Base-by-base conservation (phyloP, 2,888 invertebrate species). In the Machimus rusticus region DNA sequence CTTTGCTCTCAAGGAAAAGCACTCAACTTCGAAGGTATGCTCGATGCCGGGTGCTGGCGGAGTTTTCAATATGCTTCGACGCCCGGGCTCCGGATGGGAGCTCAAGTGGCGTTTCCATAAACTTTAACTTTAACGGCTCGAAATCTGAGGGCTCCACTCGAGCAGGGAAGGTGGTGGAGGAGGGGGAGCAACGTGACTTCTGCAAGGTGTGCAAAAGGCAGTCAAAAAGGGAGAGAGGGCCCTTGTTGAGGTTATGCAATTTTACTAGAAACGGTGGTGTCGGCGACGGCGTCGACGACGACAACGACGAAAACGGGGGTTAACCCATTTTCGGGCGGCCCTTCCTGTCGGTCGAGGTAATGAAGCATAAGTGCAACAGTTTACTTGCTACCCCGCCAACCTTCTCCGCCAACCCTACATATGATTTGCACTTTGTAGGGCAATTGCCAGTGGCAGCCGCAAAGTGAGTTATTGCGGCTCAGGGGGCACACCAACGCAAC, bases 61-160 rank as follows among this genome's bases (percentile, higher is more conserved):
- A 51, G 79, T 79, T 79, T 51, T 79, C 79, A 79, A 79, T 79
- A 79, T 79, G 46, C 51, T 51, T 79, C 28, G 51, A 28, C 51
- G 23, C 51, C 31, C 51, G 23, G 31, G 51, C 6, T 9, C 5
- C 28, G 31, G 66, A 66, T 19, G 19, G 78, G 12, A n/a, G 66
- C 66, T 66, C 9, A 66, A 66, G 66, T 28, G 23, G 66, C 19
- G 66, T 66, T 66, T 66, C 66, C 8, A 34, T 31, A 79, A 79
- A 28, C 51, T 79, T 79, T 79, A 66, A 46, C 46, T 12, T 12
- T 79, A 66, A 46, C 46, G 14, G 12, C 28, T 51, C 14, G 46
- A 39, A 79, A 79, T 79, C 79, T 79, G 16, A 14, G 55, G 5
- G 46, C 5, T 16, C 23, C 23, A 12, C 28, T 66, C 4, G 28